Base-by-base conservation (phyloP, 2,797 vertebrate species). In the Mus caroli region DNA sequence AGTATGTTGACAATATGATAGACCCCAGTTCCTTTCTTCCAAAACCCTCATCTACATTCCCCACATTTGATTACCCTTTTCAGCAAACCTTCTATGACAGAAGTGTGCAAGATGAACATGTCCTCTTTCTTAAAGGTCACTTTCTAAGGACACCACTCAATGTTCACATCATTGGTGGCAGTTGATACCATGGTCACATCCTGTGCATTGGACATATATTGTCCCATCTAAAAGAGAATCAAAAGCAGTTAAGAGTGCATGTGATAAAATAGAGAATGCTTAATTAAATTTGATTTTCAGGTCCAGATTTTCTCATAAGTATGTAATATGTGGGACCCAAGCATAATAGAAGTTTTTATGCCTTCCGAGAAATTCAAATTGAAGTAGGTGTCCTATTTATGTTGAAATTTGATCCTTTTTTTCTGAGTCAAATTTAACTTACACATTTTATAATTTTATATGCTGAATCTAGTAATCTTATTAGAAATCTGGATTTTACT, bases 351-450 rank as follows among this genome's bases (percentile, higher is more conserved):
- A 31, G 22, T 22, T 83, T 62, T 79, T 50, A 34, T 90, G 84
- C 19, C 6, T 83, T 88, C 37, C 11, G 19, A 67, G 37, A 92
- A 76, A 92, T 88, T 79, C 19, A 91, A 79, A 78, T 90, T 43
- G 60, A 95, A 91, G 8, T 56, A 71, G 52, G 2, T 22, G 64
- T 84, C 22, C 11, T 43, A 43, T 0, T 54, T 71, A 52, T 56
- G 10, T 50, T 76, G 62, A 79, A 80, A 76, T 60, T 46, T 6
- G 26, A 60, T 69, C 82, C 40, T 50, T 43, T 90, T 90, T 85
- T 76, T 40, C 58, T 76, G 24, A 71, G 76, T 88, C n/a, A 92
- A 82, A 52, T 88, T 95, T 94, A 78, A 88, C 34, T 94, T 93
- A 78, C 46, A 12, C 50, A 86, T 64, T 31, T 85, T 71, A 8